Percentiles rank a stretch among this genome's conserved stretches.
Conservation (phyloP, 2,797 vertebrate species). For the Danio albolineatus region DNA sequence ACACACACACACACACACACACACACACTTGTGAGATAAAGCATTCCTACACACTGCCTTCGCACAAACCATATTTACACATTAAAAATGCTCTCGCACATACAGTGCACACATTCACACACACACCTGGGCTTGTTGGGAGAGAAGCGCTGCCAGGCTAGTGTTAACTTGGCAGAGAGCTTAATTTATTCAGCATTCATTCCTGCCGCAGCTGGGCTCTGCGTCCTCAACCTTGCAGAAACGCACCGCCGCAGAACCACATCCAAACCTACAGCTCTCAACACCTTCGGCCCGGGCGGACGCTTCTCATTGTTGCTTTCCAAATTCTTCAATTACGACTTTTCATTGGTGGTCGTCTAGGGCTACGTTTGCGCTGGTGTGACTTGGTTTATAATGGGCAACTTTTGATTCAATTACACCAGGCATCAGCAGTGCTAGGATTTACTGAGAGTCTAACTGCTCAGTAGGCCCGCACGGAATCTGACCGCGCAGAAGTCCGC, state of each 20-base stretch:
- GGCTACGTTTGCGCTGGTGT: too few species aligned
- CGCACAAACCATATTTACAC: constrained; percentile 35
- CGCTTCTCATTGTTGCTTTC: constrained; percentile 13
- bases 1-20: too few species aligned
- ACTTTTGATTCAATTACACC: too few species aligned
- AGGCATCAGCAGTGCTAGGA: too few species aligned
- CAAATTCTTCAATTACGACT: constrained; percentile 25
- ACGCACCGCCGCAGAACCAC: constrained; percentile 37
- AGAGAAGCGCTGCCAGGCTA: constrained; percentile 52
- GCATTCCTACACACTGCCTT: constrained; percentile 27
- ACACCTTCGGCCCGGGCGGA: constrained; percentile 13
- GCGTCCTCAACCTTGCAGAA: constrained; percentile 42
- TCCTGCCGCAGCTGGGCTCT: constrained; percentile 53
- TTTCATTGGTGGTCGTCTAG: background rate
- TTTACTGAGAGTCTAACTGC: too few species aligned
- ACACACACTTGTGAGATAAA: constrained; percentile 17
- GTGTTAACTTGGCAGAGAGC: constrained; percentile 54
- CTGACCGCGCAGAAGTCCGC: too few species aligned
- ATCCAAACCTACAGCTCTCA: constrained; percentile 22
- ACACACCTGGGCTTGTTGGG: constrained; percentile 54
- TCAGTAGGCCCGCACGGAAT: too few species aligned
- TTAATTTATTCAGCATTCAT: constrained; percentile 58
- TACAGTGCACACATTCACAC: constrained; percentile 31
- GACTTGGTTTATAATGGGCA: too few species aligned
- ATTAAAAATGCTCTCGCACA: constrained; percentile 32